A percentile compares a stretch with the other conserved stretches of the same genome.
These are phyloP conservation scores for Pseudobourletiella spinata DNA, from an alignment of 1,140 invertebrate genomes.

Conservation along the genomic window DNA sequence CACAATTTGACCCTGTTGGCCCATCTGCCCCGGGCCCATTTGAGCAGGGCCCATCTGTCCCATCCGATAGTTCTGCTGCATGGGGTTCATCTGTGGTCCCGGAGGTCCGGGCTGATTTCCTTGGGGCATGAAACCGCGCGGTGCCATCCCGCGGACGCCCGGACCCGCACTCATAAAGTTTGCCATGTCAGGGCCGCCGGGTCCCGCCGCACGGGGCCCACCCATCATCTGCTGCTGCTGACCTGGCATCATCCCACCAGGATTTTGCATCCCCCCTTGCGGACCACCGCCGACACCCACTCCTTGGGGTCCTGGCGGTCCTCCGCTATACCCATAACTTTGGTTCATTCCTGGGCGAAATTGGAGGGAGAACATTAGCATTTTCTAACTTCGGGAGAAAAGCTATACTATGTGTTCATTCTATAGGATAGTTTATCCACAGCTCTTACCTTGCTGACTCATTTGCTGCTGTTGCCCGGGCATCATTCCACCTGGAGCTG, in stretches of 20 bases:
- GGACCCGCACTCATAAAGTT: constrained; percentile 16
- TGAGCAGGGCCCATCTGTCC: constrained; percentile 19
- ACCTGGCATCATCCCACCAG: constrained; percentile 36
- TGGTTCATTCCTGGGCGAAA: constrained; percentile 35
- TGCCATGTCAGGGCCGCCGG: constrained; percentile 38
- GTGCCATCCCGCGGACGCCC: constrained; percentile 30
- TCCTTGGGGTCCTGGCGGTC: constrained; percentile 24
- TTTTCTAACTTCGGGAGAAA: too few relatives aligned
- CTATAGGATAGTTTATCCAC: too few relatives aligned
- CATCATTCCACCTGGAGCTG: not conserved
- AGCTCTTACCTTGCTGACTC: not conserved
- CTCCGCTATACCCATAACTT: constrained; percentile 34
- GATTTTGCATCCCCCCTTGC: constrained; percentile 25
- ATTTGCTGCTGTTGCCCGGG: not conserved
- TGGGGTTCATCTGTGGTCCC: constrained; percentile 2
- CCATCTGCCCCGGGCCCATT: constrained; percentile 24
- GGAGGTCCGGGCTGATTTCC: constrained; percentile 1
- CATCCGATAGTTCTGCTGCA: not conserved
- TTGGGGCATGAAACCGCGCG: constrained; percentile 2
- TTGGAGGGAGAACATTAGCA: too few relatives aligned
- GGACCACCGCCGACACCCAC: constrained; percentile 24
- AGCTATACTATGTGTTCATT: too few relatives aligned
- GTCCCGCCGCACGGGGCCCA: constrained; percentile 50
- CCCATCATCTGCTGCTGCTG: constrained; percentile 37
- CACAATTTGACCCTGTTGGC: constrained; percentile 2